These are phyloP conservation scores for Asbolus verrucosus DNA, from an alignment of 1,140 invertebrate genomes.

Conservation along the genomic window DNA sequence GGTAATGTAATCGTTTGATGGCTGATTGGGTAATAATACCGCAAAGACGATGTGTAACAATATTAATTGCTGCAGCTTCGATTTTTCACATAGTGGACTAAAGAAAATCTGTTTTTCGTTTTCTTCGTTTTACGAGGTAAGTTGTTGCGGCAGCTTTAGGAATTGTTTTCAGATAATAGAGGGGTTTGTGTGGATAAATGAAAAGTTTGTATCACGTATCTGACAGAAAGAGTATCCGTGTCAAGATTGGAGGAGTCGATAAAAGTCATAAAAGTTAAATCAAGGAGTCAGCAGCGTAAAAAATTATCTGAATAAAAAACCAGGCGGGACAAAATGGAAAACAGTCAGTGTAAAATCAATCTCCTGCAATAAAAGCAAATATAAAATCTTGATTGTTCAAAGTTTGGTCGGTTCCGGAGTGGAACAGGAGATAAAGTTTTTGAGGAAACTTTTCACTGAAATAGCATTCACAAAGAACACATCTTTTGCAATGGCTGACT, in stretches of 20 bases:
- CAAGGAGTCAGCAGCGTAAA: constrained; percentile 45
- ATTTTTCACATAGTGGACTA: too few species aligned
- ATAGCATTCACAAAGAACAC: constrained; percentile 42
- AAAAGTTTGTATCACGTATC: too few species aligned
- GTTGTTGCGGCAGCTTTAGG: too few species aligned
- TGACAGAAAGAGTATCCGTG: not conserved
- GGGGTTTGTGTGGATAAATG: too few species aligned
- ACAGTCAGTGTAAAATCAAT: constrained; percentile 52
- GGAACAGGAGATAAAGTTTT: constrained; percentile 26
- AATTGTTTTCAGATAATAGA: too few species aligned
- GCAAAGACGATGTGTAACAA: too few species aligned
- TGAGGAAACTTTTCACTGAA: constrained; percentile 40
- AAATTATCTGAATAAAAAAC: constrained; percentile 48
- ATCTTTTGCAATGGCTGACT: constrained; percentile 53
- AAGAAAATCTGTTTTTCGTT: too few species aligned
- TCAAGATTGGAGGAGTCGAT: constrained; percentile 43
- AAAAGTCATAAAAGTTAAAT: constrained; percentile 49
- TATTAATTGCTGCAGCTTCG: too few species aligned
- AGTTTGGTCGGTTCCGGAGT: constrained; percentile 38
- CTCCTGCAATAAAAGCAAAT: constrained; percentile 45
- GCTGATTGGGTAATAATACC: too few species aligned
- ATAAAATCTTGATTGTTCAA: constrained; percentile 50
- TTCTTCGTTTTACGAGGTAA: too few species aligned
- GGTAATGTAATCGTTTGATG: too few species aligned
- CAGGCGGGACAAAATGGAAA: constrained; percentile 46